Evolutionary conservation across 1,140 invertebrate species (phyloP), one percentile per base, ranked within the genome.

Genomic region (Leptestheria dahalacensis): DNA sequence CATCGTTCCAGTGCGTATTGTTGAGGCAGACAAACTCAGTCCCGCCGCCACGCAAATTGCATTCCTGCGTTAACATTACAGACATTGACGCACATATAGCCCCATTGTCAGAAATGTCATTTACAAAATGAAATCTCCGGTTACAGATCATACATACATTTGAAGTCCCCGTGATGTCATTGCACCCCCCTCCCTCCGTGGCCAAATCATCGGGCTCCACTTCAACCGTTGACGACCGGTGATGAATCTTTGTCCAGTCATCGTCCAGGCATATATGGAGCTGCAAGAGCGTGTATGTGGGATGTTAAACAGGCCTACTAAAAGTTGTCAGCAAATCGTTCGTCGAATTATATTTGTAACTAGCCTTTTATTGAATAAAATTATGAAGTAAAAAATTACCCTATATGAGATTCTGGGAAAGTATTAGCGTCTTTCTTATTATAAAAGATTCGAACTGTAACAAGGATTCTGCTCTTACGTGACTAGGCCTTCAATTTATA

Each of bases 1-100:
- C 61, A 23, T 55, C 55, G 20, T 62, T 48, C 50, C 51, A 72
- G 57, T 75, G 73, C 28, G 83, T 80, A 66, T 89, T 82, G 65
- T 91, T 86, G 66, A 90, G 68, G 68, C 90, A 93, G 64, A 86
- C 85, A 65, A 89, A 91, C 68, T 91, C 84, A 70, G 89, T 84
- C 11, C 86, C 84, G 49, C 88, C 78, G 60, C 83, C 79, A 68
- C 87, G 88, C 55, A 86, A 87, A 67, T 85, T 85, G 69, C 86
- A 91, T 68, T 87, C 82, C 79, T 87, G 79, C n/a, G n/a, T 59
- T 73, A 70, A 48, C 68, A 66, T 47, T 21, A n/a, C n/a, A n/a
- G n/a, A n/a, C n/a, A n/a, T n/a, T n/a, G n/a, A n/a, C n/a, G n/a
- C n/a, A n/a, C n/a, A n/a, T n/a, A n/a, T n/a, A n/a, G n/a, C n/a